Conservation (phyloP, 2,797 vertebrate genomes). For the Leptodactylus fallax region DNA sequence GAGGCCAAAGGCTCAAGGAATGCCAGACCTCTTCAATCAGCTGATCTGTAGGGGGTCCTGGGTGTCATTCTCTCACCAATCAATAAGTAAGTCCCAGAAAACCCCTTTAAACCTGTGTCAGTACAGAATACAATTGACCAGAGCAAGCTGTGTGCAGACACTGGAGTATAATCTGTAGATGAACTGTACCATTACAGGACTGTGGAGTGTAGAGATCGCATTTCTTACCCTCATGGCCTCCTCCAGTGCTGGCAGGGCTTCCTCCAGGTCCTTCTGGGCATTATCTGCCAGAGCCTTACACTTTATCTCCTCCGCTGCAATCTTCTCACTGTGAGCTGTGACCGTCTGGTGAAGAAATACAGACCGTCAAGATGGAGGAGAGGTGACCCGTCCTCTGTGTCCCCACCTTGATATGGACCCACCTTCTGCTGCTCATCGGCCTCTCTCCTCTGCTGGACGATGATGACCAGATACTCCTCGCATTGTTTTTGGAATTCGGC, state of each 20-base stretch:
- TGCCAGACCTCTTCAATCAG: no score
- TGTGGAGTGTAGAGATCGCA: neutral
- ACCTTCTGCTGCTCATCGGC: slow-evolving; percentile 88
- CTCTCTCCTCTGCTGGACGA: slow-evolving; percentile 85
- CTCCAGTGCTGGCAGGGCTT: slow-evolving; percentile 87
- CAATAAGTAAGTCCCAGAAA: no score
- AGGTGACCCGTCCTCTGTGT: accelerated
- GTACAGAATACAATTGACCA: no score
- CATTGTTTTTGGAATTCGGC: slow-evolving; percentile 87
- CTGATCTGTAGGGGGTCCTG: no score
- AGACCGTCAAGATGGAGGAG: neutral
- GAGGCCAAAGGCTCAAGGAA: no score
- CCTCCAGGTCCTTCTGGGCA: slow-evolving; percentile 88
- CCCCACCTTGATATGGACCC: neutral
- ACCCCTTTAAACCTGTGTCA: no score
- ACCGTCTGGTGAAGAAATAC: slow-evolving; percentile 75
- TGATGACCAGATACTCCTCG: slow-evolving; percentile 85
- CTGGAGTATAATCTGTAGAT: no score
- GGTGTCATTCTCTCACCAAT: no score
- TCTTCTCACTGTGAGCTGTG: slow-evolving; percentile 85
- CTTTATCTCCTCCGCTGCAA: slow-evolving; percentile 83
- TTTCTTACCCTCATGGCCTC: slow-evolving; percentile 86
- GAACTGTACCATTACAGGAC: no score
- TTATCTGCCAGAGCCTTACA: slow-evolving; percentile 87
- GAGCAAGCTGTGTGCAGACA: no score